Conservation (phyloP, 2,797 vertebrate species). For the Enteromius afrohamiltoni region DNA sequence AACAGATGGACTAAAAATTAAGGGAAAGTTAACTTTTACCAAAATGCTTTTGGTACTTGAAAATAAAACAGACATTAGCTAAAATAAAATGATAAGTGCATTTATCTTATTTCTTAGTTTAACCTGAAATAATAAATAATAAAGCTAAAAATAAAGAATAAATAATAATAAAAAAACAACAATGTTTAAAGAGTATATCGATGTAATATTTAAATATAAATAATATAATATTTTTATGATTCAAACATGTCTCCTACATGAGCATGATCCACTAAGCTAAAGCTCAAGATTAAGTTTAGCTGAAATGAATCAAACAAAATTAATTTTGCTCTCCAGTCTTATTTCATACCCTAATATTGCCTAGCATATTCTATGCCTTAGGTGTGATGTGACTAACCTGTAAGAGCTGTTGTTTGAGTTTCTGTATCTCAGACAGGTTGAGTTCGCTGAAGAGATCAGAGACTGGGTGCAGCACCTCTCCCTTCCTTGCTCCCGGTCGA, state of each 20-base stretch:
- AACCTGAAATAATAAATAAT: neutral
- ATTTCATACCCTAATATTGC: neutral
- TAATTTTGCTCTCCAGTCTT: neutral
- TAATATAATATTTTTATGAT: neutral
- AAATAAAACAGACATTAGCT: neutral
- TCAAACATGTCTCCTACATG: neutral
- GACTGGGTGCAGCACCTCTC: constrained; percentile 85
- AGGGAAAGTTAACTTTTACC: neutral
- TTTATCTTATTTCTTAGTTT: neutral
- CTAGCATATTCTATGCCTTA: neutral
- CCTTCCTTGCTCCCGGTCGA: constrained; percentile 80
- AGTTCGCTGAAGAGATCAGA: constrained; percentile 98
- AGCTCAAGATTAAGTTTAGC: neutral
- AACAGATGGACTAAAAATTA: neutral
- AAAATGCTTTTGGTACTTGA: neutral
- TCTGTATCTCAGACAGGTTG: constrained; percentile 98
- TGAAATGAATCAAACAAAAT: neutral
- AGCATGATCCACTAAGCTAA: neutral
- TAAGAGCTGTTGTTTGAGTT: constrained; percentile 95
- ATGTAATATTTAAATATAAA: neutral
- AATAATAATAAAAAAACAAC: neutral
- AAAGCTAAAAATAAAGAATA: neutral
- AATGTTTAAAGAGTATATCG: neutral
- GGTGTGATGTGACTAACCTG: constrained; percentile 82
- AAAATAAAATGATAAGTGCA: neutral